These are phyloP conservation scores for Apostichopus parvimensis DNA, from an alignment of 35 echinoderm and acorn worm genomes.

Conservation along the genomic window DNA sequence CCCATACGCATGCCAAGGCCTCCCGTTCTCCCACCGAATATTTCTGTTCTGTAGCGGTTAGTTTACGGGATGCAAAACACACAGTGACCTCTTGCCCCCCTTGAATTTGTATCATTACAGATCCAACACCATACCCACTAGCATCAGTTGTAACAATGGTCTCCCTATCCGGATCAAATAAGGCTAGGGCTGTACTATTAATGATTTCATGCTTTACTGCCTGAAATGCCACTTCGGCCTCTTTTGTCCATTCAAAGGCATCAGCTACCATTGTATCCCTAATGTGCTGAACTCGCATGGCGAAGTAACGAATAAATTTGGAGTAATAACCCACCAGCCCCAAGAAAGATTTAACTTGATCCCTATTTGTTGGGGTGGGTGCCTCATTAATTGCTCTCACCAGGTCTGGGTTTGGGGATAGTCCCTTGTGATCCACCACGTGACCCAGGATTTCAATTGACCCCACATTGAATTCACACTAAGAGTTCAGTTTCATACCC, in stretches of 20 bases:
- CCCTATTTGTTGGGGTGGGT: background rate
- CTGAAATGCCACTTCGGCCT: background rate
- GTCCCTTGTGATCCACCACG: background rate
- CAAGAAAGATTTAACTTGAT: constrained; percentile 12
- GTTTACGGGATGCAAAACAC: constrained; percentile 4
- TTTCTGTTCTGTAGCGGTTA: constrained; percentile 2
- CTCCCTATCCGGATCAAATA: background rate
- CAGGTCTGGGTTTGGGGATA: constrained; percentile 21
- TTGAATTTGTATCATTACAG: background rate
- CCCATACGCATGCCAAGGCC: constrained; percentile 14
- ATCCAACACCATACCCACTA: constrained; percentile 11
- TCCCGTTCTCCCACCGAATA: constrained; percentile 25
- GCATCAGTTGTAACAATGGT: constrained; percentile 19
- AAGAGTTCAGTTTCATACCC: constrained; percentile 30
- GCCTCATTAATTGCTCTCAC: constrained; percentile 17
- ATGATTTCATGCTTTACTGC: constrained; percentile 17
- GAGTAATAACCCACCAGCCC: constrained; percentile 1
- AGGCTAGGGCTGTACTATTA: background rate
- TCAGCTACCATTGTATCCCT: background rate
- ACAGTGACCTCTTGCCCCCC: constrained; percentile 18
- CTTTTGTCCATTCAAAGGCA: background rate
- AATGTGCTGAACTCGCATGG: background rate
- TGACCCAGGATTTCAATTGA: constrained; percentile 32
- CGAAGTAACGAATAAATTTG: background rate
- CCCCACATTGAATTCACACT: constrained; percentile 29